Conservation (phyloP, 2,113 vertebrate genomes). For the Calidris pygmaea region DNA sequence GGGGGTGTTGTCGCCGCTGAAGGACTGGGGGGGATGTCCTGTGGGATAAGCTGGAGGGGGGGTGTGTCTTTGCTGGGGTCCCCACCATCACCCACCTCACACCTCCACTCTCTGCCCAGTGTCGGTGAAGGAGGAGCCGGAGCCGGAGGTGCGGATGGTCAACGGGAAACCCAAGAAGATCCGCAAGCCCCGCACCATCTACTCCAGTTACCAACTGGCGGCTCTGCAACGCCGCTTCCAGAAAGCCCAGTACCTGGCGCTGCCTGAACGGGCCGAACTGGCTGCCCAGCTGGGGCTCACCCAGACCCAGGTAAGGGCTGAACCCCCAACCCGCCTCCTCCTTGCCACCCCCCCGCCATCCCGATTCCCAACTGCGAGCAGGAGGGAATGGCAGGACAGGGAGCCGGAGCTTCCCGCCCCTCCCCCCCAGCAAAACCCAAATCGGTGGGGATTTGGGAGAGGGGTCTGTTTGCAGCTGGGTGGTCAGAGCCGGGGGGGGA, state of each 20-base stretch:
- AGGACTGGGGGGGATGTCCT: neutral
- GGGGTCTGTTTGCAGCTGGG: too few relatives aligned
- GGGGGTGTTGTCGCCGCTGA: neutral
- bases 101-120: constrained; percentile 50
- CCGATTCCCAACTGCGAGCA: neutral
- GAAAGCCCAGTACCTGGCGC: constrained; percentile 95
- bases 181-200: constrained; percentile 97
- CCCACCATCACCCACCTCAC: neutral
- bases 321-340: neutral
- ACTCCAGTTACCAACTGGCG: constrained; percentile 97
- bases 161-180: constrained; percentile 99
- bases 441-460: neutral
- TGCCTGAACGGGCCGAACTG: constrained; percentile 95
- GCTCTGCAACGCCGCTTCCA: constrained; percentile 97
- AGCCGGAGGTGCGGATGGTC: constrained; percentile 97
- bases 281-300: constrained; percentile 96
- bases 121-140: constrained; percentile 93
- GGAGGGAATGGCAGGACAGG: neutral
- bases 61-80: fast-evolving
- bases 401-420: fast-evolving
- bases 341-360: neutral
- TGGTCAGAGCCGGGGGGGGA: too few relatives aligned
- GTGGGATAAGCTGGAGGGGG: too few relatives aligned
- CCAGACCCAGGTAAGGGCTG: constrained; percentile 90
- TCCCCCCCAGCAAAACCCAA: fast-evolving